Conservation (phyloP, 2,113 vertebrate species). For the Hemichromis elongatus region DNA sequence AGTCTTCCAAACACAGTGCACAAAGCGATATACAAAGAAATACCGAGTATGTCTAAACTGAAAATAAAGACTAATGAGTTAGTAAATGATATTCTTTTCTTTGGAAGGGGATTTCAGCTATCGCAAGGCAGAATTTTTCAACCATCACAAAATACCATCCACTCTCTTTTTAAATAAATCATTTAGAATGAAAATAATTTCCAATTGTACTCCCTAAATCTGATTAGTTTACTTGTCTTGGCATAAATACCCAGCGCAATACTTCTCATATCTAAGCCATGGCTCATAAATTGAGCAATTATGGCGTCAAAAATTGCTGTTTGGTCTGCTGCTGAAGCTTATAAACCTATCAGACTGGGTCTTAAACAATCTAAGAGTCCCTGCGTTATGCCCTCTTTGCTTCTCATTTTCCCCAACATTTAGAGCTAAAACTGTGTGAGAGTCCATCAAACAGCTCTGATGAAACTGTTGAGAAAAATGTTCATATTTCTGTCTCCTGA, state of each 20-base stretch:
- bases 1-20: neutral
- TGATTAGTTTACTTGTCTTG: slow-evolving; percentile 69
- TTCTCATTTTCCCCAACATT: slow-evolving; percentile 64
- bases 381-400: slow-evolving; percentile 44
- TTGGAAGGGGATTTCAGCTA: neutral
- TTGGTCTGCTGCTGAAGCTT: slow-evolving; percentile 49
- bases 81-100: slow-evolving; percentile 18
- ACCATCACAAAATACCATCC: slow-evolving; percentile 44
- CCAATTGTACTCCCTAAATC: slow-evolving; percentile 43
- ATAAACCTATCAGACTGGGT: slow-evolving; percentile 46
- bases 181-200: slow-evolving; percentile 35
- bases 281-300: slow-evolving; percentile 57
- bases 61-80: slow-evolving; percentile 18
- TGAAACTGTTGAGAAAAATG: neutral
- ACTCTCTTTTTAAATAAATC: slow-evolving; percentile 43
- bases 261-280: slow-evolving; percentile 43
- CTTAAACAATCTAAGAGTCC: slow-evolving; percentile 46
- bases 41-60: neutral
- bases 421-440: slow-evolving; percentile 26
- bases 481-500: neutral
- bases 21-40: neutral
- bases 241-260: slow-evolving; percentile 41
- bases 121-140: slow-evolving; percentile 14
- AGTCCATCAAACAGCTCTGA: slow-evolving; percentile 5
- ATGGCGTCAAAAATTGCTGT: slow-evolving; percentile 47